Evolutionary conservation across 2,797 vertebrate genomes (phyloP).

Genomic region (Alosa sapidissima): DNA sequence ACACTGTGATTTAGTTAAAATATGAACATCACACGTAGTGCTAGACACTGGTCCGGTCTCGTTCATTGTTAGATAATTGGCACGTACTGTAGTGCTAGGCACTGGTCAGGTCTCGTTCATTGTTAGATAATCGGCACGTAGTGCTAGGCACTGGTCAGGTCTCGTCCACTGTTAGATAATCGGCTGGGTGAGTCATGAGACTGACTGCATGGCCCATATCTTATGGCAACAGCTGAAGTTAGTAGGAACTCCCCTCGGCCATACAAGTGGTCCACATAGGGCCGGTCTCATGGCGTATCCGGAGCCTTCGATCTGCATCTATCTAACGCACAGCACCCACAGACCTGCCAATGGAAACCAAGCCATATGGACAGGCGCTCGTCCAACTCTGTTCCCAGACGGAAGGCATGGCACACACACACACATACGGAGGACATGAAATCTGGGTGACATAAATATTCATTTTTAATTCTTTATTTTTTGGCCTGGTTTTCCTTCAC

Average conservation of each 20-base stretch:
- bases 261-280: conserved; percentile 20
- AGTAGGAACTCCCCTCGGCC: conserved; percentile 37
- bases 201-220: conserved; percentile 34
- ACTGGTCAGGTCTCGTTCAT: too few relatives aligned
- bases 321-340: conserved; percentile 20
- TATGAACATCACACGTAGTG: neutral
- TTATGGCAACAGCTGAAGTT: conserved; percentile 45
- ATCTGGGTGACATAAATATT: conserved; percentile 44
- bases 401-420: neutral
- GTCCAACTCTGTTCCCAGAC: neutral
- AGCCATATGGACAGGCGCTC: neutral
- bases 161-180: conserved; percentile 25
- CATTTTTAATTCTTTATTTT: neutral
- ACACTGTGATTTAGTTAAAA: too few relatives aligned
- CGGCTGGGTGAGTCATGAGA: neutral
- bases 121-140: neutral
- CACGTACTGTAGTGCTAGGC: too few relatives aligned
- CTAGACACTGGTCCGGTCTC: too few relatives aligned
- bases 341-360: conserved; percentile 20
- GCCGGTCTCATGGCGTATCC: neutral
- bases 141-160: neutral
- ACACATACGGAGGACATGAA: conserved; percentile 28
- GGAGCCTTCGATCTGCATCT: neutral
- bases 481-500: neutral
- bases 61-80: too few relatives aligned